phyloP scores from a whole-genome alignment of 2,888 invertebrate species.

The Dicranocentrus wangi region DNA sequence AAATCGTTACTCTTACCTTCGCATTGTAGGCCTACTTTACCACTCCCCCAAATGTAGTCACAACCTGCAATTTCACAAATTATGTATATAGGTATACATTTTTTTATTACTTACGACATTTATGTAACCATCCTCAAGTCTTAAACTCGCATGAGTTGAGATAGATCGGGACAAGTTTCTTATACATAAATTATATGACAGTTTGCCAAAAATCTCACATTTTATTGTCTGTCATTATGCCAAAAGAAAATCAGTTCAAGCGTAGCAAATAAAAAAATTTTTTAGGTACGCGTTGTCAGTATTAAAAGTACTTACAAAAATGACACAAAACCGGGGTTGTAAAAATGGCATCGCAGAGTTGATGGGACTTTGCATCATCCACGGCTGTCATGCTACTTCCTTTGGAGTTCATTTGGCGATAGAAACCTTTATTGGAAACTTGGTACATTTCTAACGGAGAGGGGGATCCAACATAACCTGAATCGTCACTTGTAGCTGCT shows the following conservation, averaged over 20 bases:
- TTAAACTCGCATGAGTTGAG: background rate
- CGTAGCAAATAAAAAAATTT: background rate
- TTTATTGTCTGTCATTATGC: background rate
- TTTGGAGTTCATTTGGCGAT: slow-evolving; percentile 37
- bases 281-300: background rate
- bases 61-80: slow-evolving; percentile 76
- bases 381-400: slow-evolving; percentile 42
- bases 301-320: slow-evolving; percentile 67
- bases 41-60: slow-evolving; percentile 81
- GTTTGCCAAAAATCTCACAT: slow-evolving; percentile 13
- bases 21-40: slow-evolving; percentile 79
- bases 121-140: background rate
- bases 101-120: no score
- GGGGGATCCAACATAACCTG: slow-evolving; percentile 71
- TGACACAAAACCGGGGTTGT: slow-evolving; percentile 68
- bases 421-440: slow-evolving; percentile 34
- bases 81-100: no score
- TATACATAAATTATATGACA: slow-evolving; percentile 7
- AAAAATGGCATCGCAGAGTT: slow-evolving; percentile 65
- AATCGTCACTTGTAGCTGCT: slow-evolving; percentile 66
- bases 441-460: slow-evolving; percentile 36
- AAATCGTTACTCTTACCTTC: slow-evolving; percentile 77
- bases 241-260: slow-evolving; percentile 8
- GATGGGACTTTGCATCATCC: slow-evolving; percentile 50
- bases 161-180: no score